Percentiles rank a stretch among this genome's conserved stretches.
phyloP scores from a whole-genome alignment of 2,113 vertebrate genomes.

The Diphyllodes magnificus region DNA sequence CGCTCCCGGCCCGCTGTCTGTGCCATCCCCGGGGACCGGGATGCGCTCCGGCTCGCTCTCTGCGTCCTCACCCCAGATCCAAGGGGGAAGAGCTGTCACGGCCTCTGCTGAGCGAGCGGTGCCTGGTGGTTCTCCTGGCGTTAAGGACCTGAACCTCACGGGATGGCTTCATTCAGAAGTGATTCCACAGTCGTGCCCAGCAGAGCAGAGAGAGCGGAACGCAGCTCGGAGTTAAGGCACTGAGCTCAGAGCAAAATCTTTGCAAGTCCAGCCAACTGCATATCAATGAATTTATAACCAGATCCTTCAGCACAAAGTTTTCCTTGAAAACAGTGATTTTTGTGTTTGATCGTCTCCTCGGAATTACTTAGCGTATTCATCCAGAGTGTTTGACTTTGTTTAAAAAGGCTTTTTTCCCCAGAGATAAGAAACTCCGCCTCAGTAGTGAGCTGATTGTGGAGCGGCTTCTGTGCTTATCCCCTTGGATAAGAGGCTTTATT shows the following conservation, averaged over 20 bases:
- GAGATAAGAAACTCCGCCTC: neutral
- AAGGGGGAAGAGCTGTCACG: fast-evolving
- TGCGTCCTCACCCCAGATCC: neutral
- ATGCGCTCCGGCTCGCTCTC: fast-evolving
- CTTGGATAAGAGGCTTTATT: constrained; percentile 4
- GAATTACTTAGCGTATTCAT: neutral
- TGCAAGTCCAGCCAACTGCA: neutral
- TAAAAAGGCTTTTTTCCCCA: neutral
- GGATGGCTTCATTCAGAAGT: neutral
- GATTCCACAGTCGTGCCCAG: neutral
- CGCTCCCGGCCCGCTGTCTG: neutral
- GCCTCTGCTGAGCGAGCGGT: fast-evolving
- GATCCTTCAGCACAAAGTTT: neutral
- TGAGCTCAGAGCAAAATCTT: neutral
- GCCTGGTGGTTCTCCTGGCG: neutral
- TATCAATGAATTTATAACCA: neutral
- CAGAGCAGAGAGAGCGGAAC: neutral
- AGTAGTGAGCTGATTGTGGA: neutral
- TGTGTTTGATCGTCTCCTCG: neutral
- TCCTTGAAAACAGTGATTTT: neutral
- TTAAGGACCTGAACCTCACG: neutral
- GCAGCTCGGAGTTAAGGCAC: neutral
- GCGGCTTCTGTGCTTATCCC: neutral
- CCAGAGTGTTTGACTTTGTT: neutral
- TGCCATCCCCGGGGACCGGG: neutral